Base-by-base conservation (phyloP, 1,140 invertebrate genomes). In the Whitmania pigra region DNA sequence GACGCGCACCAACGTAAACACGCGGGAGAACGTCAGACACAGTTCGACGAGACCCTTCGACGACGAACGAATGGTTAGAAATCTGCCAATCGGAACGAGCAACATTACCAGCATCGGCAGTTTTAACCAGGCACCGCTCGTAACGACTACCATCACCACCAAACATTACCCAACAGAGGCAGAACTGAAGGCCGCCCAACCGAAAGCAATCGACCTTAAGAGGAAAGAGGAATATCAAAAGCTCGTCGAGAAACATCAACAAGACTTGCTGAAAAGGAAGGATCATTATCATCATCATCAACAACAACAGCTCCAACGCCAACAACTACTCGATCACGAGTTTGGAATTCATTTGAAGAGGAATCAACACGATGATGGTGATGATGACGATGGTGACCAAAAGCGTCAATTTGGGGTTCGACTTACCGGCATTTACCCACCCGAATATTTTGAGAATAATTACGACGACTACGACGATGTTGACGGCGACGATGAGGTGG, bases 181-280 rank as follows among this genome's bases (percentile, higher is more conserved):
- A 20, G 57, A 63, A 18, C 57, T 63, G 15, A 22, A 63, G 57
- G 11, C 29, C 5, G 9, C 4, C 29, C 57, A 17, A 17, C 57
- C 29, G 22, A 22, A 63, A 63, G 15, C 11, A 31, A 36, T 36
- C 31, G 22, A 63, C 22, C 3, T 22, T 20, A 4, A 63, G 57
- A 63, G 57, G 57, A 63, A 63, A 31, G 57, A 25, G 9, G 57
- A 63, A 63, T 63, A 63, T 17, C 22, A 63, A 31, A 63, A 63
- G 22, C 22, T 63, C 11, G 22, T 63, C 6, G 22, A 63, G 29
- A 22, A 63, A 17, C 22, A 63, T 31, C 22, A 63, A 63, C 57
- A 63, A 63, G 22, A 63, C 57, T 25, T 63, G 22, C 0, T 25
- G 57, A 22, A 63, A 13, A 25, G 22, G 15, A 63, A 31, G 11